Conservation (phyloP, 2,797 vertebrate genomes). For the Sebastes elongatus region DNA sequence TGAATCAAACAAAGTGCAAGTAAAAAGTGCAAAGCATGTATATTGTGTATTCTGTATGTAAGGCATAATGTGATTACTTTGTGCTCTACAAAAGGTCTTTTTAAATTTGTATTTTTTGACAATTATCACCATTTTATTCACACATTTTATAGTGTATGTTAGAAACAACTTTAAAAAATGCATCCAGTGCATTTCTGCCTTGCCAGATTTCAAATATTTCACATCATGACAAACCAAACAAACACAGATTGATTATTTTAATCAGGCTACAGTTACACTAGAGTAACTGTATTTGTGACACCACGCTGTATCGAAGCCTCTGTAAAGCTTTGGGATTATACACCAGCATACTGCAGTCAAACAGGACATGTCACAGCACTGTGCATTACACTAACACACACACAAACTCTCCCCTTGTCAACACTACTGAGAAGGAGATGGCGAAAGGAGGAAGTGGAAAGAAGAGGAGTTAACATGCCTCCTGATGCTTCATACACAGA, state of each 20-base stretch:
- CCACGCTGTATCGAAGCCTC: background rate
- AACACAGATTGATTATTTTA: background rate
- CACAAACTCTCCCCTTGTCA: background rate
- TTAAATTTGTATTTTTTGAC: background rate
- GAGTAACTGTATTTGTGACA: background rate
- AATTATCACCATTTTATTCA: background rate
- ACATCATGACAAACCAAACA: background rate
- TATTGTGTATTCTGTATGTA: background rate
- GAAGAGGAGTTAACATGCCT: background rate
- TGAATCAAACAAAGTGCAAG: background rate
- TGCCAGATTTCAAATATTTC: background rate
- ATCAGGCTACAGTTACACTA: background rate
- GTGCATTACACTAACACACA: background rate
- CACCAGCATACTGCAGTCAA: background rate
- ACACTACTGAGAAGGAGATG: background rate
- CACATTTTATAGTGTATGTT: background rate
- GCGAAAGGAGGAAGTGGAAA: background rate
- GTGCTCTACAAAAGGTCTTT: fast-evolving
- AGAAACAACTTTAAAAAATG: background rate
- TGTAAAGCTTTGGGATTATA: constrained; percentile 41
- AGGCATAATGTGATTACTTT: background rate
- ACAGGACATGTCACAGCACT: background rate
- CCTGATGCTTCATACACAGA: background rate
- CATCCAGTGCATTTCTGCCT: background rate
- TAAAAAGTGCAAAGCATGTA: background rate